phyloP scores from a whole-genome alignment of 92 coral and sea anemone species.

The Micromussa lordhowensis region DNA sequence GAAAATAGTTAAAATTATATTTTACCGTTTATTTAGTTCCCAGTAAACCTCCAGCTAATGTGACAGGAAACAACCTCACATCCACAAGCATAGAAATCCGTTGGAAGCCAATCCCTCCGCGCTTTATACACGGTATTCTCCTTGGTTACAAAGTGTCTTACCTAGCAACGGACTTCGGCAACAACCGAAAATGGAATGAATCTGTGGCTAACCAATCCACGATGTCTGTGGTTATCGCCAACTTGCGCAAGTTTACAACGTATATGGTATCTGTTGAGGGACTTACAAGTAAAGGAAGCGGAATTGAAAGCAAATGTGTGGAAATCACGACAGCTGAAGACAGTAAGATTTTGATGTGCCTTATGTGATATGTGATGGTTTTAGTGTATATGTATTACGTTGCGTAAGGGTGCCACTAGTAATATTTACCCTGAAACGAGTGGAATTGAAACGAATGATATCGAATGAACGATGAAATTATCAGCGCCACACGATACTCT shows the following conservation, averaged over 20 bases:
- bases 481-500: no score
- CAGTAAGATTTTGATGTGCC: constrained; percentile 66
- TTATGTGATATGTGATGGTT: not conserved
- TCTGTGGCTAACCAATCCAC: constrained; percentile 29
- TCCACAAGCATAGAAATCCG: constrained; percentile 81
- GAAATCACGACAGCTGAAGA: constrained; percentile 83
- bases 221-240: constrained; percentile 51
- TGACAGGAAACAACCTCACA: constrained; percentile 78
- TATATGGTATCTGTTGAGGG: constrained; percentile 82
- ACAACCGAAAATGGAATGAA: constrained; percentile 35
- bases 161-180: constrained; percentile 34
- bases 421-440: no score
- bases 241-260: constrained; percentile 74
- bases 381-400: not conserved
- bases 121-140: constrained; percentile 72
- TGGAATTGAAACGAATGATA: no score
- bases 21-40: constrained; percentile 54
- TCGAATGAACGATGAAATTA: no score
- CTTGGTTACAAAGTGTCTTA: constrained; percentile 79
- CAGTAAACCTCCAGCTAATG: constrained; percentile 73
- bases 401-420: no score
- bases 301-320: constrained; percentile 65
- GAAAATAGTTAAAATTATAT: not conserved
- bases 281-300: constrained; percentile 80
- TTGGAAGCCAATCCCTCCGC: constrained; percentile 75